Conservation (phyloP, 2,888 invertebrate species). For the Morinoia aosen region DNA sequence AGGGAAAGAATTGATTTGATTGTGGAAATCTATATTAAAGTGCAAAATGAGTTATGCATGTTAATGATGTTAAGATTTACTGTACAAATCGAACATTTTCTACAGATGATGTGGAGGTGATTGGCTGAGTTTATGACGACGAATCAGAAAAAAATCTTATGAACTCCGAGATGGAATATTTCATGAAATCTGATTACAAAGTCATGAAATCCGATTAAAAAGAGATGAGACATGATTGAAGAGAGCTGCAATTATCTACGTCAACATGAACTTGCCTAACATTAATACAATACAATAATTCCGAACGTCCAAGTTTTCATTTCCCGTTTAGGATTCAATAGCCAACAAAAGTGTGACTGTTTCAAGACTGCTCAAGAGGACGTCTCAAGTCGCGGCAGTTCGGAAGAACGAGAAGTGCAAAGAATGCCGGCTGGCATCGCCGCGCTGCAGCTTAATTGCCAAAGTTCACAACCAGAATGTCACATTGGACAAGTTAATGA, state of each 20-base stretch:
- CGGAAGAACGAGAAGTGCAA: background rate
- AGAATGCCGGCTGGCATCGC: background rate
- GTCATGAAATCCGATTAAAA: background rate
- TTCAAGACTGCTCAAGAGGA: background rate
- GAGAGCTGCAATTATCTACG: background rate
- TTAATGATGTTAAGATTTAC: background rate
- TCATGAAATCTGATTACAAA: background rate
- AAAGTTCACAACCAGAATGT: constrained; percentile 17
- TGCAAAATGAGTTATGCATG: background rate
- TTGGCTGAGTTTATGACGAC: background rate
- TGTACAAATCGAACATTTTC: background rate
- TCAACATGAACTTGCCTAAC: background rate
- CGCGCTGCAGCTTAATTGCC: background rate
- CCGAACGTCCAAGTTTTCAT: background rate
- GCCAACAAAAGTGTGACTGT: background rate
- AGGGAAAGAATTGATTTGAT: background rate
- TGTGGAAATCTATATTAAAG: background rate
- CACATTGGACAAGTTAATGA: constrained; percentile 1
- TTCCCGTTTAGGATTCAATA: background rate
- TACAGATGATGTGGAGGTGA: background rate
- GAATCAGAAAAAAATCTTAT: background rate
- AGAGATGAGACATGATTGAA: no score
- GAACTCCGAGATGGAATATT: background rate
- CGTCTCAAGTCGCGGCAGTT: background rate
- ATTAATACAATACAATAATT: background rate